Base-by-base conservation (phyloP, 2,888 invertebrate species). In the Heteropelma amictum region DNA sequence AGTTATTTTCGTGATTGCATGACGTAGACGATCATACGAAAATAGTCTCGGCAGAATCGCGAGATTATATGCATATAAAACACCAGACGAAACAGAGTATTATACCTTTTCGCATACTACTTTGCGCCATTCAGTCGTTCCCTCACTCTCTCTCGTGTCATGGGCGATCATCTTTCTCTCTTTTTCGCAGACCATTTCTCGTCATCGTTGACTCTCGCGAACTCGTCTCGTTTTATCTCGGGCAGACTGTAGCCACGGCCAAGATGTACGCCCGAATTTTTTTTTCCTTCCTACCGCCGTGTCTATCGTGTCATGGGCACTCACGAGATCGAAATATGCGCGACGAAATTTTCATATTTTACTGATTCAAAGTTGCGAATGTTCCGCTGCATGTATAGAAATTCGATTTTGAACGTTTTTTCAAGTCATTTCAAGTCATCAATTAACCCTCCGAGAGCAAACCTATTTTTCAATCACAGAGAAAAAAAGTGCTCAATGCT, bases 291-390 rank as follows among this genome's bases (percentile, higher is more conserved):
- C 63, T 26, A 33, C 58, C 60, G 45, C 61, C 28, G 33, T 51
- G 63, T 40, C 73, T 56, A 61, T 61, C 67, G 64, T 74, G 73
- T 73, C 73, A 73, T 49, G 73, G 73, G 69, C 73, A 61, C 17
- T 63, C 49, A 14, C 63, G 63, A 68, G 61, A 56, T 68, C 68
- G 68, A 63, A 49, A 53, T 14, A 60, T 56, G 14, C 68, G 19
- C 14, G n/a, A n/a, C n/a, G n/a, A n/a, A n/a, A n/a, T n/a, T n/a
- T n/a, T 28, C 26, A 49, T 35, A 58, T 42, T 47, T 63, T 58
- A 38, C 4, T 3, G 6, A 49, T n/a, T n/a, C n/a, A n/a, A n/a
- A n/a, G n/a, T n/a, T n/a, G n/a, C n/a, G n/a, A n/a, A n/a, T n/a
- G n/a, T n/a, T n/a, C n/a, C n/a, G n/a, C n/a, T n/a, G n/a, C n/a